Base-by-base conservation (phyloP, 2,113 vertebrate genomes). In the Hemibates koningsi region DNA sequence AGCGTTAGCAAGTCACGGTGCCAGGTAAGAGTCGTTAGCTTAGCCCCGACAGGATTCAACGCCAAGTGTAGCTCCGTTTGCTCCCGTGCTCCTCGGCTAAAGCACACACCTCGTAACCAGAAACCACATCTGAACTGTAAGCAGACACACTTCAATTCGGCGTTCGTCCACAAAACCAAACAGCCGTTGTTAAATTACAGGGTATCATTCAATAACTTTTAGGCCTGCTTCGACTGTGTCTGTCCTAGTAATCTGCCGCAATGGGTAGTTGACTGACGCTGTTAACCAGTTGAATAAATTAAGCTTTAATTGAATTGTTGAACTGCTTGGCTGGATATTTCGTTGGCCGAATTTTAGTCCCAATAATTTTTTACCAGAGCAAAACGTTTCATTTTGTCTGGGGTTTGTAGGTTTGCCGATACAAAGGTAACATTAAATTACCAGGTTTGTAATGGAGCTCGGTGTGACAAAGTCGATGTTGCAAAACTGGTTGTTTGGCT, bases 21-120 rank as follows among this genome's bases (percentile, higher is more conserved):
- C 52, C 89, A 90, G 86, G 92, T 93, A 85, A 81, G 83, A 16
- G 36, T 80, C 52, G 90, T 89, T 95, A 95, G 95, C 93, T 89
- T 95, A 93, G 92, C 94, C 53, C 43, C 78, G 80, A 83, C 52
- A 48, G 68, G 82, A 85, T 6, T 27, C 85, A 10, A 57, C 43
- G 68, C n/a, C 32, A 48, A 54, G 59, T 27, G 48, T 11, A 29
- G n/a, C 80, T 86, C 38, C 6, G 16, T 38, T 21, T 36, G 41
- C 19, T 24, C 48, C 32, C 27, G 7, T 9, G 6, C 41, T 82
- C 59, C 24, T 41, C 52, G 45, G 71, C 21, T 1, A 7, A 85
- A 59, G 21, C 19, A 36, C 66, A 78, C 85, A 73, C 63, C 11
- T 79, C 7, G 21, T 8, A 61, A 5, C 24, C 10, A 78, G 36